Evolutionary conservation across 2,113 vertebrate species (phyloP).

Genomic region (Thermophis baileyi): DNA sequence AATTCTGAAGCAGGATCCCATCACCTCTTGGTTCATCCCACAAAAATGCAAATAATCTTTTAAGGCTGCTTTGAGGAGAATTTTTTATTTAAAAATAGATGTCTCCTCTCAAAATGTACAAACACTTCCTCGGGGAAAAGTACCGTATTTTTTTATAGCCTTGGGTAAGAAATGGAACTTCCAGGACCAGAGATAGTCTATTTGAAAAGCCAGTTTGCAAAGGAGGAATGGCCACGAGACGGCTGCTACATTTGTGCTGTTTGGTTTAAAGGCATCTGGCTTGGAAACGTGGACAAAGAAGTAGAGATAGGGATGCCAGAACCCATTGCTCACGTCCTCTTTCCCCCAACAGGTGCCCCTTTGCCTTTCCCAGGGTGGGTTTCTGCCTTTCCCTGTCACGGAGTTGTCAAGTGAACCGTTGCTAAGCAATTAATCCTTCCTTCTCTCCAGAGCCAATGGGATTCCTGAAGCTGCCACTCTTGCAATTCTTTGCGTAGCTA

Average conservation of each 20-base stretch:
- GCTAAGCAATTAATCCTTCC: conserved; percentile 16
- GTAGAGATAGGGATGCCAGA: background rate
- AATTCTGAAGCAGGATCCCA: background rate
- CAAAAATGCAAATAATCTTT: background rate
- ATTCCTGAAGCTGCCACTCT: background rate
- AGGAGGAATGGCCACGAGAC: background rate
- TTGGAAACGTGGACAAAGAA: background rate
- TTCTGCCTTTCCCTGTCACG: background rate
- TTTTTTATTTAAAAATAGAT: background rate
- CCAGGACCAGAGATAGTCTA: background rate
- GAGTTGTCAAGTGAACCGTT: conserved; percentile 9
- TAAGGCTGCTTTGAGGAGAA: background rate
- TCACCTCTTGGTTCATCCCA: background rate
- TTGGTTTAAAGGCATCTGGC: background rate
- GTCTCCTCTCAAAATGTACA: background rate
- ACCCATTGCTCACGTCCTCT: background rate
- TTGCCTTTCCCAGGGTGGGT: background rate
- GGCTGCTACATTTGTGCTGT: background rate
- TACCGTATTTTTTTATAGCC: background rate
- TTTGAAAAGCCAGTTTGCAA: background rate
- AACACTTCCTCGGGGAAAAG: background rate
- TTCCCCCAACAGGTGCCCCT: background rate
- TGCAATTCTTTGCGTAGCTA: background rate
- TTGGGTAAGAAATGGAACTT: background rate
- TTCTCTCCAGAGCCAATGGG: background rate